Evolutionary conservation across 1,140 invertebrate species (phyloP).

Genomic region (Sycophila sp.): DNA sequence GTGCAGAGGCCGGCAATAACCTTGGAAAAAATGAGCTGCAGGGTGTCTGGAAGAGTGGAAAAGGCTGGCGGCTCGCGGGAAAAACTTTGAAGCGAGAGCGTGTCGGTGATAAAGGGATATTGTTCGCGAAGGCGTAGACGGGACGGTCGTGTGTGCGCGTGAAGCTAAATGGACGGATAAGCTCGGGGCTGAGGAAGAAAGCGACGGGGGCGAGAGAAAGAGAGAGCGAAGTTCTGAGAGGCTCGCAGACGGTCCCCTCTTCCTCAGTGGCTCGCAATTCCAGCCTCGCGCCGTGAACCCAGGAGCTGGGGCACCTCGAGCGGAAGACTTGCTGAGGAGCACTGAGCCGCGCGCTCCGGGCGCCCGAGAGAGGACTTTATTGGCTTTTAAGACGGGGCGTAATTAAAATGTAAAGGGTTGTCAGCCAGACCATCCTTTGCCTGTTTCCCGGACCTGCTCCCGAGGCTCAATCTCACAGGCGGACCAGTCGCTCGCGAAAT

Average conservation of each 20-base stretch:
- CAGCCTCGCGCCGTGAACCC: neutral
- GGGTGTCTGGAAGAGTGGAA: neutral
- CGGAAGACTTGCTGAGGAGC: constrained; percentile 8
- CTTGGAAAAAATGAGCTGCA: neutral
- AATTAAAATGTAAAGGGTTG: constrained; percentile 62
- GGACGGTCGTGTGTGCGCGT: constrained; percentile 24
- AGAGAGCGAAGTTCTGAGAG: constrained; percentile 35
- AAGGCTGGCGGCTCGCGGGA: neutral
- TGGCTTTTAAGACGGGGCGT: constrained; percentile 56
- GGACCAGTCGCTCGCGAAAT: neutral
- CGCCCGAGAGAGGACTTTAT: constrained; percentile 52
- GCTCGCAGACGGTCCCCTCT: constrained; percentile 32
- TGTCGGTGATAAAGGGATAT: constrained; percentile 41
- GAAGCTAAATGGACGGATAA: constrained; percentile 44
- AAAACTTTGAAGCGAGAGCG: constrained; percentile 15
- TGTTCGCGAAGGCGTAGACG: constrained; percentile 23
- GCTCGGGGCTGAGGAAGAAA: constrained; percentile 5
- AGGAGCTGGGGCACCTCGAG: neutral
- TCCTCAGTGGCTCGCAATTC: constrained; percentile 28
- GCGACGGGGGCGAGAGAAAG: constrained; percentile 21
- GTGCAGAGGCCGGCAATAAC: neutral
- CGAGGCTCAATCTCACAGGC: constrained; percentile 38
- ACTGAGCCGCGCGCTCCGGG: constrained; percentile 11
- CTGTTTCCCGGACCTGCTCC: neutral
- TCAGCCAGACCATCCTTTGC: constrained; percentile 40